Percentiles rank a stretch among this genome's conserved stretches.
Evolutionary conservation across 2,888 invertebrate species (phyloP).

Genomic region (Cancer borealis): DNA sequence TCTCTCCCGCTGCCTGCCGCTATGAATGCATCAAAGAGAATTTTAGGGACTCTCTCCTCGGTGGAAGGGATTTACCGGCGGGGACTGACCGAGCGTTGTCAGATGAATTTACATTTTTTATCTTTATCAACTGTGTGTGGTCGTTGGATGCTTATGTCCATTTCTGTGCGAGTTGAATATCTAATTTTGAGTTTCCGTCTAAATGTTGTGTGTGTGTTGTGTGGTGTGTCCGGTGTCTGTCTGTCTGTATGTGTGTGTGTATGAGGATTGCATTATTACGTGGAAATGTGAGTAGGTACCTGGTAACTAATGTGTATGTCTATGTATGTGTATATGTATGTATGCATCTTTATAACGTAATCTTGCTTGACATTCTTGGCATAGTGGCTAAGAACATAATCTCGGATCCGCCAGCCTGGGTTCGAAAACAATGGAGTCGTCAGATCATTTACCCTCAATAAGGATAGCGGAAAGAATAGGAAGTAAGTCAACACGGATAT

Average conservation of each 20-base stretch:
- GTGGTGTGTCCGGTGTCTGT: background rate
- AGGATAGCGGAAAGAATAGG: background rate
- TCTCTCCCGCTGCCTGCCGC: background rate
- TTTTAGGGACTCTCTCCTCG: background rate
- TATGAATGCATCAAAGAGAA: slow-evolving; percentile 29
- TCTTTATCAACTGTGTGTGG: background rate
- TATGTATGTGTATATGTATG: too few relatives aligned
- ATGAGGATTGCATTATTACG: too few relatives aligned
- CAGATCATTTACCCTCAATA: background rate
- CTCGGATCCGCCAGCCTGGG: background rate
- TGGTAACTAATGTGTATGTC: too few relatives aligned
- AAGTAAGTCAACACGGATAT: background rate
- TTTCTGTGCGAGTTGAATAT: background rate
- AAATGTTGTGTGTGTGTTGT: background rate
- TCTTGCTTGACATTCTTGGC: too few relatives aligned
- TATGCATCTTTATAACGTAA: too few relatives aligned
- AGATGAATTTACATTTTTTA: background rate
- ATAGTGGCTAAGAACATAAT: background rate
- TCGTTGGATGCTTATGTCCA: slow-evolving; percentile 1
- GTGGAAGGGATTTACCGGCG: background rate
- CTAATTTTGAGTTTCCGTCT: slow-evolving; percentile 2
- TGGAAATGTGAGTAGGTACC: too few relatives aligned
- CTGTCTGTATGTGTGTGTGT: too few relatives aligned
- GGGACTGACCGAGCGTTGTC: slow-evolving; percentile 24
- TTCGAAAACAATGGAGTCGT: background rate